Conservation (phyloP, 1,140 invertebrate species). For the Drosophila baimaii region DNA sequence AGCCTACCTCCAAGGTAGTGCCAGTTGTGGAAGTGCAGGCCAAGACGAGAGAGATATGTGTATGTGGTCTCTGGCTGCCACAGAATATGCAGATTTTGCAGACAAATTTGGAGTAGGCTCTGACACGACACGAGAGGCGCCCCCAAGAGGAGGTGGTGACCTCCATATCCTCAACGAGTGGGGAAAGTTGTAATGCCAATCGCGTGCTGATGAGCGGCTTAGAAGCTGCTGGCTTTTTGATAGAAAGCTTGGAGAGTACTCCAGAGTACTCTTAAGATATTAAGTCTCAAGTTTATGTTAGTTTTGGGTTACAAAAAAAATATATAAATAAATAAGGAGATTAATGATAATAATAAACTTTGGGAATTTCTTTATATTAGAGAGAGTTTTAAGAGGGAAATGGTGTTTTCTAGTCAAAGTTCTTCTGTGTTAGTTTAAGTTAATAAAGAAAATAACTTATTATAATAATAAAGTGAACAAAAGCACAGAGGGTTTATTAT, state of each 20-base stretch:
- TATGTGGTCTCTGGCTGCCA: neutral
- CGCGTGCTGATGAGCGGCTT: conserved; percentile 6
- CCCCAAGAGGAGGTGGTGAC: conserved; percentile 21
- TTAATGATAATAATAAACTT: neutral
- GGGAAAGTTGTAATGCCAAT: conserved; percentile 9
- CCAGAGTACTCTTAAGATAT: neutral
- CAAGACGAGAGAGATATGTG: neutral
- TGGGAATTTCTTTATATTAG: no score
- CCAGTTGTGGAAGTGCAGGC: neutral
- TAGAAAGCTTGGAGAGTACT: neutral
- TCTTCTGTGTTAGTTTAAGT: no score
- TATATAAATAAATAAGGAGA: neutral
- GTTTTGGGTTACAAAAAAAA: neutral
- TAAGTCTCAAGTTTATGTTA: neutral
- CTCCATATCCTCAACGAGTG: conserved; percentile 1
- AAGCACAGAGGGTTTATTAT: no score
- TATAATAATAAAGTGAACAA: no score
- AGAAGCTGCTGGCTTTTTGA: no score
- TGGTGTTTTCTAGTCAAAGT: no score
- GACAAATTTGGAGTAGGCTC: conserved; percentile 23
- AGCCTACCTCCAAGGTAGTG: no score
- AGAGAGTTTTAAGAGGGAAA: no score
- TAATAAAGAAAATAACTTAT: no score
- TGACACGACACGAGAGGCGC: conserved; percentile 21
- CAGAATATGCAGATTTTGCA: conserved; percentile 21